Evolutionary conservation across 2,888 invertebrate species (phyloP).

Genomic region (Xestia ashworthii): DNA sequence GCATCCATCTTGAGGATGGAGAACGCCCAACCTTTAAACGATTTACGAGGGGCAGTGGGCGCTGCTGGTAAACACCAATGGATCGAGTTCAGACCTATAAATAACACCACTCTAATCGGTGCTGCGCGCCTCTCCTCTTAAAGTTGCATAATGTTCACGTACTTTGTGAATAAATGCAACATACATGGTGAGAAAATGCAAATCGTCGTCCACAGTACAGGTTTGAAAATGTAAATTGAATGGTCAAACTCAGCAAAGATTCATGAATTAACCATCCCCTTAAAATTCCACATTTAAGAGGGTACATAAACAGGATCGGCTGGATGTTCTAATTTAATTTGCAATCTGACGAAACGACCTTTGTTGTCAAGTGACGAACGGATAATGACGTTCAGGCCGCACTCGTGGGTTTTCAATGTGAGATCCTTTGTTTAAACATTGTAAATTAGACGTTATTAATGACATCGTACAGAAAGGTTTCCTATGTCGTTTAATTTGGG

Average conservation of each 20-base stretch:
- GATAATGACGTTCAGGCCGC: conserved; percentile 78
- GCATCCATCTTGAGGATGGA: conserved; percentile 88
- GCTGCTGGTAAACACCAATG: conserved; percentile 81
- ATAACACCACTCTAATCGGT: conserved; percentile 77
- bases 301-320: conserved; percentile 80
- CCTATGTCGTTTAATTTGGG: conserved; percentile 75
- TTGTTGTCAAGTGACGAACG: conserved; percentile 81
- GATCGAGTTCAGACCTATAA: conserved; percentile 77
- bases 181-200: conserved; percentile 82
- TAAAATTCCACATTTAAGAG: conserved; percentile 86
- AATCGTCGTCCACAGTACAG: conserved; percentile 80
- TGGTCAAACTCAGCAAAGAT: conserved; percentile 85
- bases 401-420: conserved; percentile 71
- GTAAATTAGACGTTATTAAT: conserved; percentile 82
- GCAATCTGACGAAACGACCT: conserved; percentile 81
- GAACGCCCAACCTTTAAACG: conserved; percentile 89
- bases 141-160: conserved; percentile 74
- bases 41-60: conserved; percentile 87
- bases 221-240: conserved; percentile 87
- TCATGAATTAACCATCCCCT: conserved; percentile 88
- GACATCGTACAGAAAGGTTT: conserved; percentile 76
- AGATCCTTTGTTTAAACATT: conserved; percentile 79
- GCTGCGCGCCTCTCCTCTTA: conserved; percentile 57
- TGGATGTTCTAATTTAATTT: conserved; percentile 86
- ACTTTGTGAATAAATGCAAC: conserved; percentile 79